Evolutionary conservation across 1,140 invertebrate genomes (phyloP), one percentile per base, ranked within the genome.

Genomic region (Formica selysi): DNA sequence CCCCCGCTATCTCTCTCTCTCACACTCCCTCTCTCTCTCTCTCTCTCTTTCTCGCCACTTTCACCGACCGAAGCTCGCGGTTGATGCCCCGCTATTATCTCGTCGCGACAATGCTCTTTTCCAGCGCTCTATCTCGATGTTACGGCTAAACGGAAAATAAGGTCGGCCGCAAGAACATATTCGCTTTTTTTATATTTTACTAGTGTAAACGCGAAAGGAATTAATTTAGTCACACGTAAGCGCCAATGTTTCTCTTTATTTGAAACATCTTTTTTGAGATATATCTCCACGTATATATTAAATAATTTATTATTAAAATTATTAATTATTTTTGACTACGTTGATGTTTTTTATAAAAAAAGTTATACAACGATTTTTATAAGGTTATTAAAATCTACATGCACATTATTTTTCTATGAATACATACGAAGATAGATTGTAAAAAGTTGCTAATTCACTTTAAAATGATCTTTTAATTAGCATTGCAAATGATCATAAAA

Each of bases 31-130:
- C 81, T 32, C 59, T 70, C 48, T 29, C 76, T 70, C 76, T 38
- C 62, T 85, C 48, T 48, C 81, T 32, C 44, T 71, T 38, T 32
- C 76, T 76, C 78, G 71, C 51, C 59, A 62, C 54, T 68, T 78
- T 88, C 70, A 51, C 74, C 64, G 32, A 76, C 41, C 44, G 38
- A 22, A 59, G 54, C 81, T 44, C 41, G 62, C 61, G 68, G 57
- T 89, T 61, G 76, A 70, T 90, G 62, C 88, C 85, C 87, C 65
- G 74, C 89, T 92, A 93, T 93, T 91, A 91, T 91, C 89, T 89
- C 90, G 87, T 48, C 41, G 59, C 7, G 36, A 61, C 22, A 38
- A 5, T 59, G 64, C 29, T 79, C 81, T 85, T 61, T 65, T 19
- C 19, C 22, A 78, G 7, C 36, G n/a, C 41, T 73, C n/a, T 48